phyloP scores from a whole-genome alignment of 35 echinoderm and acorn worm genomes.

The Stichopus chloronotus region DNA sequence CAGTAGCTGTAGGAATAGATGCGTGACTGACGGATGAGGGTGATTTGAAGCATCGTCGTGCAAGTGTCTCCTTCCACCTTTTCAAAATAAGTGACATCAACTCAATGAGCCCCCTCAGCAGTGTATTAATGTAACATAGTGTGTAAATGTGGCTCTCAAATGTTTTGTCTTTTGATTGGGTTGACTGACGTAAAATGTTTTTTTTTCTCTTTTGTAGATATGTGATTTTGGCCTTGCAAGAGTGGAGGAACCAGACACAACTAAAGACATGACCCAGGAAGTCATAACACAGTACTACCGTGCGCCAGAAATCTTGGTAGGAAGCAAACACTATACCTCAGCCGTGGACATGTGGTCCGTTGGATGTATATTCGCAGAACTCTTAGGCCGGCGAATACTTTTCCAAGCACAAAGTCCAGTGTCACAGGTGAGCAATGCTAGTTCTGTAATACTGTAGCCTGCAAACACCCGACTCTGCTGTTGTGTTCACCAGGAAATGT shows the following conservation, averaged over 20 bases:
- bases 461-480: background rate
- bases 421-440: conserved; percentile 76
- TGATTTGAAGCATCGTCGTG: too few species aligned
- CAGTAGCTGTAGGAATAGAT: too few species aligned
- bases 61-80: too few species aligned
- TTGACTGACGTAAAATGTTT: too few species aligned
- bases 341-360: conserved; percentile 99
- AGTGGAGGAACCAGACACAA: conserved; percentile 92
- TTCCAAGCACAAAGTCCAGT: conserved; percentile 99
- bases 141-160: too few species aligned
- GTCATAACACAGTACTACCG: conserved; percentile 99
- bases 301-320: conserved; percentile 94
- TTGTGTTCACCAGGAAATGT: background rate
- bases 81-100: too few species aligned
- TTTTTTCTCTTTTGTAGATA: conserved; percentile 61
- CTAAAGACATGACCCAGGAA: conserved; percentile 99
- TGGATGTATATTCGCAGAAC: conserved; percentile 99
- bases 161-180: too few species aligned
- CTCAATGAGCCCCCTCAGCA: too few species aligned
- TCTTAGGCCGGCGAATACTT: conserved; percentile 91
- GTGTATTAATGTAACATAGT: too few species aligned
- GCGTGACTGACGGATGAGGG: too few species aligned
- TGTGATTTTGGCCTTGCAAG: conserved; percentile 99
- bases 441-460: background rate
- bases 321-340: conserved; percentile 97